Evolutionary conservation across 2,113 vertebrate genomes (phyloP).

Genomic region (Lepidiolamprologus cunningtoni): DNA sequence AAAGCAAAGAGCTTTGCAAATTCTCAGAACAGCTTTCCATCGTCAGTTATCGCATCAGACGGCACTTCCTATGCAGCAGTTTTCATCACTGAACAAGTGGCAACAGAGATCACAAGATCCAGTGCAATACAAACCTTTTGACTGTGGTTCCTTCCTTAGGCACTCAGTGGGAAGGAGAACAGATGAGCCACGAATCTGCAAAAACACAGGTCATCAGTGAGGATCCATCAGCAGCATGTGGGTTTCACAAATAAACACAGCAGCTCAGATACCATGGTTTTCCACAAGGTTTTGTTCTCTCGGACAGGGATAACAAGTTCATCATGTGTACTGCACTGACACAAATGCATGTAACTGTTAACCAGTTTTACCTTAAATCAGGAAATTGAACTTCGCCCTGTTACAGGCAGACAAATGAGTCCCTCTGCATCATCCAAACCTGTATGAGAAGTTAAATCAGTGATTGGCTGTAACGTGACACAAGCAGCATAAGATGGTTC

Average conservation of each 20-base stretch:
- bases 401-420: neutral
- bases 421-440: neutral
- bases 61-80: constrained; percentile 69
- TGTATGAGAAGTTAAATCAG: neutral
- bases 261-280: constrained; percentile 35
- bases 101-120: neutral
- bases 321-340: constrained; percentile 8
- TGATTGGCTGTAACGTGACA: neutral
- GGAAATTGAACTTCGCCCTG: fast-evolving
- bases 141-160: fast-evolving
- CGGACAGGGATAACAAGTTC: constrained; percentile 66
- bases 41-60: constrained; percentile 76
- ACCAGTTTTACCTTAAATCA: neutral
- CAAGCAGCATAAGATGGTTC: neutral
- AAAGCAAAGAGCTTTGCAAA: fast-evolving
- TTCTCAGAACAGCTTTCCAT: constrained; percentile 60
- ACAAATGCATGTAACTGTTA: fast-evolving
- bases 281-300: constrained; percentile 21
- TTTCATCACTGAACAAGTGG: constrained; percentile 45
- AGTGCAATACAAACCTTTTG: constrained; percentile 7
- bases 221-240: fast-evolving
- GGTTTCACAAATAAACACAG: neutral
- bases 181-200: neutral
- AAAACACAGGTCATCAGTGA: neutral
- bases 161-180: fast-evolving